Conservation (phyloP, 2,888 invertebrate genomes). For the Acanthosepion lycidas region DNA sequence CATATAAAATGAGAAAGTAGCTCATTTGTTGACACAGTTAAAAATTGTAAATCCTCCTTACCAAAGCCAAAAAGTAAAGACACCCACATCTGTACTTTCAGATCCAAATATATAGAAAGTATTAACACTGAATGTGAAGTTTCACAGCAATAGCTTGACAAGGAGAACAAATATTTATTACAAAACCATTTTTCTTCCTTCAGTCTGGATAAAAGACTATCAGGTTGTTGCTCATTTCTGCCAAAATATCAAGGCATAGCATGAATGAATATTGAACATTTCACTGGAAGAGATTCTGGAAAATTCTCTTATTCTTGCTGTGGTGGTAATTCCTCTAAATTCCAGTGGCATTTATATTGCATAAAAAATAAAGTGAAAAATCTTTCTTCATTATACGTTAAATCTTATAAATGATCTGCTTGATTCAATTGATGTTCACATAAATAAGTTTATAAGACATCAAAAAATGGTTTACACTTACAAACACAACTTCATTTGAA, state of each 20-base stretch:
- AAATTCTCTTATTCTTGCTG: too few species aligned
- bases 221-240: not conserved
- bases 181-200: not conserved
- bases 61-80: not conserved
- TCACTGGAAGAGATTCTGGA: not conserved
- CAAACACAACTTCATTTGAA: too few species aligned
- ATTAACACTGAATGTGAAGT: not conserved
- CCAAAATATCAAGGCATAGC: not conserved
- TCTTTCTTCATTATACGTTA: not conserved
- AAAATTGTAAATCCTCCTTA: not conserved
- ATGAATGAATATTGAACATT: not conserved
- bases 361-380: not conserved
- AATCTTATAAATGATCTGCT: not conserved
- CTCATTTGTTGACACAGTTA: not conserved
- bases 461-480: too few species aligned
- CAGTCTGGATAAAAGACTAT: not conserved
- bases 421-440: not conserved
- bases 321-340: not conserved
- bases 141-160: not conserved
- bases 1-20: not conserved
- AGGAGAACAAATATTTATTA: not conserved
- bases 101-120: not conserved
- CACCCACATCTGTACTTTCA: not conserved
- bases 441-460: too few species aligned
- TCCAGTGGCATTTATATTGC: not conserved